Evolutionary conservation across 1,140 invertebrate species (phyloP).

Genomic region (Aleiodes sp.): DNA sequence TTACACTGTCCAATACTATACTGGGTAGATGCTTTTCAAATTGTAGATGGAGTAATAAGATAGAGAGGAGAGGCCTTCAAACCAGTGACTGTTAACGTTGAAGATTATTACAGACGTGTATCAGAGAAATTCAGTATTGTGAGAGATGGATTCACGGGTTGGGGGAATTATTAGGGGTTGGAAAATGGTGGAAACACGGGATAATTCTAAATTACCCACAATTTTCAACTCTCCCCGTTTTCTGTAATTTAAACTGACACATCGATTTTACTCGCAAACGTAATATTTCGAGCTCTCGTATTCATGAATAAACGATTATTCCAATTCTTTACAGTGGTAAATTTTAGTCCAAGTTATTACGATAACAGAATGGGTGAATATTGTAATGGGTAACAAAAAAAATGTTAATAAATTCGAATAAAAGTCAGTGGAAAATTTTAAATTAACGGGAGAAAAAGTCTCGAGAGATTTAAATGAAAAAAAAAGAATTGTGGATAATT

Average conservation of each 20-base stretch:
- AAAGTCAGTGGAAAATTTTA: too few relatives aligned
- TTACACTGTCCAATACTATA: constrained; percentile 24
- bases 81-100: background rate
- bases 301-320: constrained; percentile 36
- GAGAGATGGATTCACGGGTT: background rate
- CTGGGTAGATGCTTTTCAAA: constrained; percentile 17
- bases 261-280: constrained; percentile 27
- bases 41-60: too few relatives aligned
- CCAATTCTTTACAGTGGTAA: constrained; percentile 18
- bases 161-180: background rate
- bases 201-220: constrained; percentile 10
- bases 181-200: background rate
- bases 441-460: too few relatives aligned
- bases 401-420: too few relatives aligned
- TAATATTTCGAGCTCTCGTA: constrained; percentile 18
- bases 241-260: constrained; percentile 29
- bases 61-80: too few relatives aligned
- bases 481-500: too few relatives aligned
- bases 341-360: background rate
- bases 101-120: constrained; percentile 1
- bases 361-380: background rate
- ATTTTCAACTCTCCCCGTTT: constrained; percentile 4
- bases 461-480: too few relatives aligned
- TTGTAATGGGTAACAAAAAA: background rate
- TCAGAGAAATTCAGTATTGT: background rate